Evolutionary conservation across 2,888 invertebrate genomes (phyloP).

Genomic region (Hylaea fasciaria): DNA sequence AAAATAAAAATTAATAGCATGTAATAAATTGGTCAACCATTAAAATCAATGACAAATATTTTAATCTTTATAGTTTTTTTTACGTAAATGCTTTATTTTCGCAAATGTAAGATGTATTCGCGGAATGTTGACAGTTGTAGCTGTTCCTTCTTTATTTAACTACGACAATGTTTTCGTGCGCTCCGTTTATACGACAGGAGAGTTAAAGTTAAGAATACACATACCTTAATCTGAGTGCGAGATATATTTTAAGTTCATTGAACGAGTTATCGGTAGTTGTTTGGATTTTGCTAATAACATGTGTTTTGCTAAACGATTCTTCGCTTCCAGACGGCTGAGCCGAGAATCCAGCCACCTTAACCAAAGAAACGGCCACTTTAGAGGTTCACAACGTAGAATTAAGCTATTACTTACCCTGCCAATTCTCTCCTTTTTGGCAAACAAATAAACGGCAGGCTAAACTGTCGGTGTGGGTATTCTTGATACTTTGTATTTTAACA

Average conservation of each 20-base stretch:
- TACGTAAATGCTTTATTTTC: no score
- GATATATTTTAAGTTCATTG: slow-evolving; percentile 25
- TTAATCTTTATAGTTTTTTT: no score
- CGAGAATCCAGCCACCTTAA: slow-evolving; percentile 79
- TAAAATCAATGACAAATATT: no score
- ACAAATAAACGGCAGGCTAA: slow-evolving; percentile 57
- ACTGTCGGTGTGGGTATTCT: slow-evolving; percentile 41
- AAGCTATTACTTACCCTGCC: slow-evolving; percentile 83
- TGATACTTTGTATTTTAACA: slow-evolving; percentile 50
- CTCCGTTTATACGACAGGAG: background rate
- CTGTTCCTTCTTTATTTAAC: no score
- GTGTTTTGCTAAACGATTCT: slow-evolving; percentile 66
- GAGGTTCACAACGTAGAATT: slow-evolving; percentile 70
- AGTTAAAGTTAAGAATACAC: background rate
- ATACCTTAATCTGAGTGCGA: background rate
- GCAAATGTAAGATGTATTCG: no score
- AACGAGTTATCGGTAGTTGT: slow-evolving; percentile 62
- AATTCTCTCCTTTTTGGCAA: slow-evolving; percentile 67
- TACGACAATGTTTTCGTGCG: no score
- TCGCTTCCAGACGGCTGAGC: slow-evolving; percentile 56
- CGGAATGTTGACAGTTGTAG: no score
- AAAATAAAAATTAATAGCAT: no score
- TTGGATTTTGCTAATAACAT: slow-evolving; percentile 71
- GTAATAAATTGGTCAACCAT: no score
- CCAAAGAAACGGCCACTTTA: slow-evolving; percentile 66